Evolutionary conservation across 2,113 vertebrate species (phyloP).

Genomic region (Labrus mixtus): DNA sequence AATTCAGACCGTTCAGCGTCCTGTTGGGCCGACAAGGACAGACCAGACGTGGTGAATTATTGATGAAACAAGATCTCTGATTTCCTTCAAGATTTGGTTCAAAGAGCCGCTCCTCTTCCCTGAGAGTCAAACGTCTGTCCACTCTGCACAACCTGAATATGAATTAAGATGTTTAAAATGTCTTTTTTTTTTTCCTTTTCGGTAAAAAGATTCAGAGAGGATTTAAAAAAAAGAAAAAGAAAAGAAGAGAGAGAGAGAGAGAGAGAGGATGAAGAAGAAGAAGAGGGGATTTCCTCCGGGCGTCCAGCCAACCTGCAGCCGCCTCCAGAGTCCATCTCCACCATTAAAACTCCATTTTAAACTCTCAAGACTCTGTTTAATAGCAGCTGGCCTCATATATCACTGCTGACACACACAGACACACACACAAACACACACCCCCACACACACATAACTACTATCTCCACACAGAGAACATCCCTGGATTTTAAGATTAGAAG

Average conservation of each 20-base stretch:
- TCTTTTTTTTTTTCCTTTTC: neutral
- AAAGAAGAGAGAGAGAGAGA: neutral
- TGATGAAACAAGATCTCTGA: constrained; percentile 25
- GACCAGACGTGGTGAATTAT: neutral
- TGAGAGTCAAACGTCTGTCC: neutral
- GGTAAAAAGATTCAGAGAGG: neutral
- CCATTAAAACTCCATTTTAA: constrained; percentile 43
- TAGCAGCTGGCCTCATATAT: neutral
- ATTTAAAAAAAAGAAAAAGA: neutral
- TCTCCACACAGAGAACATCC: neutral
- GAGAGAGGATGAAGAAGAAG: neutral
- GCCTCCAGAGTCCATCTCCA: constrained; percentile 21
- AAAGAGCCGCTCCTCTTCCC: neutral
- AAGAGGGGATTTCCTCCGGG: constrained; percentile 14
- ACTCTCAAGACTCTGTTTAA: neutral
- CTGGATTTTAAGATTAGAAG: neutral
- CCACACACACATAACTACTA: neutral
- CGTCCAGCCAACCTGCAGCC: neutral
- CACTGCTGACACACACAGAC: neutral
- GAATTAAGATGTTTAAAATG: neutral
- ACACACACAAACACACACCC: too few relatives aligned
- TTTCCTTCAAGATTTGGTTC: constrained; percentile 5
- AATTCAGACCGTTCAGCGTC: neutral
- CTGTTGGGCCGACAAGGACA: neutral
- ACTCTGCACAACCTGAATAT: neutral